Conservation (phyloP, 2,113 vertebrate genomes). For the Lucifuga dentata region DNA sequence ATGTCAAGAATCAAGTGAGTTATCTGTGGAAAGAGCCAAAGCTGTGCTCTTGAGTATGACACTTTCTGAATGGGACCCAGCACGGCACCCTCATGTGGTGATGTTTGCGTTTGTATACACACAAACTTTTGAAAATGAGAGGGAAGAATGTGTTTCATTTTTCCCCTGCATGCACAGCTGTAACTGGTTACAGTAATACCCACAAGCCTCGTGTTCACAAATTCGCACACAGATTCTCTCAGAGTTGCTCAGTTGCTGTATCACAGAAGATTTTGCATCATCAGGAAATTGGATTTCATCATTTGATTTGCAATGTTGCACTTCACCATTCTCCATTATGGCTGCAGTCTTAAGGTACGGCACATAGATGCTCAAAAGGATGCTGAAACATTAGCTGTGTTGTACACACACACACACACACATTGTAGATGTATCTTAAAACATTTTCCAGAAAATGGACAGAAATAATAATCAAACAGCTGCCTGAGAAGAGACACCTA, state of each 20-base stretch:
- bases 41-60: not conserved
- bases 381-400: conserved; percentile 10
- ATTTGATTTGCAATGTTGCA: conserved; percentile 18
- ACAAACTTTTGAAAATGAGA: conserved; percentile 3
- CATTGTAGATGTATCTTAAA: not conserved
- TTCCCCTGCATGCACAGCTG: conserved; percentile 32
- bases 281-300: conserved; percentile 38
- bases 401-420: conserved; percentile 4
- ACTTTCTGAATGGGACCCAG: too few species aligned
- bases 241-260: conserved; percentile 3
- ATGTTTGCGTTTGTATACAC: conserved; percentile 1
- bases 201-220: not conserved
- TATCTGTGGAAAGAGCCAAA: not conserved
- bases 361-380: not conserved
- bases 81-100: not conserved
- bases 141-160: not conserved
- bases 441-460: conserved; percentile 34
- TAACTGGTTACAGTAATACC: conserved; percentile 28
- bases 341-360: not conserved
- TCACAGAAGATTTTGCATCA: conserved; percentile 44
- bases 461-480: conserved; percentile 21
- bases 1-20: not conserved
- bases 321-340: not conserved
- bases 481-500: conserved; percentile 55
- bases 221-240: not conserved